Percentiles rank a stretch among this genome's conserved stretches.
phyloP scores from a whole-genome alignment of 2,888 invertebrate species.

The Autographa gamma region DNA sequence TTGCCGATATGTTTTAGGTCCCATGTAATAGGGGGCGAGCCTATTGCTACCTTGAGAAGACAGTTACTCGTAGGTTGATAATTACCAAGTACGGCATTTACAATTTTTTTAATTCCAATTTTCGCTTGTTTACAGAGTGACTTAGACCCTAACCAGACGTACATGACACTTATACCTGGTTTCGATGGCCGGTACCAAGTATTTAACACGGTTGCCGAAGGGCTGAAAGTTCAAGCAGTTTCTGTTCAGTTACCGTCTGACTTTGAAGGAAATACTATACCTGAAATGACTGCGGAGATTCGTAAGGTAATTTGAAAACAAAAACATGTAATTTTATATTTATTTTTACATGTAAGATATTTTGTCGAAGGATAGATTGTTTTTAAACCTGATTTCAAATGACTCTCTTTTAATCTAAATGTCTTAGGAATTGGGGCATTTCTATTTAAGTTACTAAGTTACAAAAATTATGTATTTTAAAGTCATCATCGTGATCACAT shows the following conservation, averaged over 20 bases:
- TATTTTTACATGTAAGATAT: too few species aligned
- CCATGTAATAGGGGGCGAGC: too few species aligned
- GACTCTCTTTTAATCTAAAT: too few species aligned
- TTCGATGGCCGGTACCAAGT: constrained; percentile 72
- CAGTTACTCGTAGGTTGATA: too few species aligned
- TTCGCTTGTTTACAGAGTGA: constrained; percentile 56
- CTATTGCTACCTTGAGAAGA: too few species aligned
- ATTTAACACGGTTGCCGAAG: constrained; percentile 62
- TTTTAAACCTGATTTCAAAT: too few species aligned
- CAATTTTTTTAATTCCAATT: constrained; percentile 5
- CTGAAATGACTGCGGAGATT: constrained; percentile 64
- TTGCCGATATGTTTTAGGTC: too few species aligned
- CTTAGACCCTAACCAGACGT: constrained; percentile 60
- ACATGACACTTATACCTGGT: constrained; percentile 72
- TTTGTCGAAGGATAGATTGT: too few species aligned
- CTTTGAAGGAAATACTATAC: constrained; percentile 62
- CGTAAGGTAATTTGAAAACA: constrained; percentile 59
- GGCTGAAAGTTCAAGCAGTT: constrained; percentile 68
- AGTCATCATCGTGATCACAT: too few species aligned
- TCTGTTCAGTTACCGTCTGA: constrained; percentile 68
- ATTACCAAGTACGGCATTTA: neutral
- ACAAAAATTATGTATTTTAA: too few species aligned
- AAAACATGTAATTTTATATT: neutral
- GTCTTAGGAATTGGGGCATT: too few species aligned
- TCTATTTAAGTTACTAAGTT: too few species aligned